Evolutionary conservation across 1,140 invertebrate genomes (phyloP), one percentile per base, ranked within the genome.

Genomic region (Drosophila athabasca): DNA sequence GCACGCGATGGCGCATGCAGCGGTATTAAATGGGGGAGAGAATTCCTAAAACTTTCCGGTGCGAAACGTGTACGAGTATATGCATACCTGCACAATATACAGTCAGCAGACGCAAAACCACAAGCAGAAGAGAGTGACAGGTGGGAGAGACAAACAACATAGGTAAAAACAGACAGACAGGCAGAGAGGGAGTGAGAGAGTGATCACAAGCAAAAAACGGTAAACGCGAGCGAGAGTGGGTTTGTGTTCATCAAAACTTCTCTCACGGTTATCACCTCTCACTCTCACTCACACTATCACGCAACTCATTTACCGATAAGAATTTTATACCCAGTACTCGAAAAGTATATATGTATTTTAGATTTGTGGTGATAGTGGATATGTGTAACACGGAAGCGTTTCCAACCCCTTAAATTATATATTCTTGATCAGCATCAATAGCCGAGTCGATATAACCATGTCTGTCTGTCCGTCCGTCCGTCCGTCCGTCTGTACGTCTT

Each of bases 101-200:
- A 39, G 35, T 13, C 35, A 13, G 31, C 9, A 35, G 8, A 46
- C 11, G 39, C 35, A 2, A 19, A 50, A 6, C 6, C 8, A 9
- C 9, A 22, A 49, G 1, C 29, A 15, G 52, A 44, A 35, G 26
- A 31, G 35, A 51, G 6, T 17, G 49, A 43, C 44, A 46, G 51
- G 53, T 15, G 35, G 17, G 46, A 29, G 22, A 35, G 31, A 3
- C 2, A 11, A 35, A 11, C 9, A 35, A 35, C 31, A 35, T 11
- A 35, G 31, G 31, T 35, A 35, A 8, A 35, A 9, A 35, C 8
- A 9, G 31, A 15, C 24, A 6, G 13, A 1, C 5, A 15, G 22
- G 45, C 5, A 26, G 60, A 31, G 26, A 31, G 61, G 6, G 31
- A 8, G 55, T 45, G 50, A 64, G 48, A 55, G 55, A 29, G 19